Conservation (phyloP, 1,140 invertebrate species). For the Saccostrea cuccullata region DNA sequence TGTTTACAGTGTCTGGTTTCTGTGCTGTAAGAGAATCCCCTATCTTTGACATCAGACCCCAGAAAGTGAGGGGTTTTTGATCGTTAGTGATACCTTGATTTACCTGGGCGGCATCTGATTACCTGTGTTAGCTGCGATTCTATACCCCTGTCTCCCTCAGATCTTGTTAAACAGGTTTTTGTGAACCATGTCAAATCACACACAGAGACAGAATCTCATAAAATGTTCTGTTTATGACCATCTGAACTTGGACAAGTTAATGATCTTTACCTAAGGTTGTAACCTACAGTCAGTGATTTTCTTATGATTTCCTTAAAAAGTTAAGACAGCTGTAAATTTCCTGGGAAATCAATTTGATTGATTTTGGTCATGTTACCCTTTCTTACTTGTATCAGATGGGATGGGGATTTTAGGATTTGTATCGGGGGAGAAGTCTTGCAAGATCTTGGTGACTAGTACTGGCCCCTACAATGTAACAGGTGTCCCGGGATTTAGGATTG, state of each 20-base stretch:
- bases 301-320: not conserved
- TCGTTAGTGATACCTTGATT: not conserved
- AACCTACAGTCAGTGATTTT: not conserved
- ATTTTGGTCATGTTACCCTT: not conserved
- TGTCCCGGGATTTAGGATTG: no score
- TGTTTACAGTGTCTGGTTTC: not conserved
- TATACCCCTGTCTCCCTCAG: not conserved
- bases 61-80: not conserved
- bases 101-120: not conserved
- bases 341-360: not conserved
- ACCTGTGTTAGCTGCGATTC: not conserved
- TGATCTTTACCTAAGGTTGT: not conserved
- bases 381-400: not conserved
- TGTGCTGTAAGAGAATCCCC: not conserved
- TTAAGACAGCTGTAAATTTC: not conserved
- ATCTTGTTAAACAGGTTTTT: conserved; percentile 28
- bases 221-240: not conserved
- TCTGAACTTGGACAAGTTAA: not conserved
- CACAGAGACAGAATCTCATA: not conserved
- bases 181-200: not conserved
- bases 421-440: not conserved
- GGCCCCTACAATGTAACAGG: no score
- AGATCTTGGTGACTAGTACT: not conserved
- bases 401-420: conserved; percentile 8
- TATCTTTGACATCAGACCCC: conserved; percentile 11